Percentiles rank a stretch among this genome's conserved stretches.
Evolutionary conservation across 2,888 invertebrate species (phyloP).

Genomic region (Aquatica leii): DNA sequence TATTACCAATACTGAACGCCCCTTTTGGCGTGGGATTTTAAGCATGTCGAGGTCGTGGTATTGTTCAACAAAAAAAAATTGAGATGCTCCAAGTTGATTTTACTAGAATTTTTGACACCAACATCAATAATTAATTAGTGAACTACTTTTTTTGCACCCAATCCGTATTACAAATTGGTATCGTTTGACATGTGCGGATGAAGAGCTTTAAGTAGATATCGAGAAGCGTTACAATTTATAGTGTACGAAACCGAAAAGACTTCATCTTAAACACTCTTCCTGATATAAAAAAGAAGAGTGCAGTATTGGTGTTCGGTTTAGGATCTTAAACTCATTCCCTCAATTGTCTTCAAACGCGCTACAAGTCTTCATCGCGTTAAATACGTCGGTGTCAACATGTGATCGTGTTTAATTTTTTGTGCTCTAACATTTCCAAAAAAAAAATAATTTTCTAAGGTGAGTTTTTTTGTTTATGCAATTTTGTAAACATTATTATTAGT

Average conservation of each 20-base stretch:
- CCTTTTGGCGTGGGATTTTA: conserved; percentile 38
- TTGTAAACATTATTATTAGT: no score
- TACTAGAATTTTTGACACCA: conserved; percentile 2
- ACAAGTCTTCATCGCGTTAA: conserved; percentile 21
- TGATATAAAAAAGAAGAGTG: conserved; percentile 33
- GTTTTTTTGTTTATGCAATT: no score
- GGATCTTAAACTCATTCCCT: conserved; percentile 29
- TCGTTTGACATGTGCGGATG: no score
- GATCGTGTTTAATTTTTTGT: conserved; percentile 1
- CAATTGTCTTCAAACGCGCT: conserved; percentile 22
- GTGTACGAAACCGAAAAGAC: not conserved
- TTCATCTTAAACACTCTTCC: conserved; percentile 25
- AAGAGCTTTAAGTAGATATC: no score
- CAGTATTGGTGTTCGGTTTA: conserved; percentile 29
- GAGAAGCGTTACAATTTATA: conserved; percentile 17
- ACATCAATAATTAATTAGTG: not conserved
- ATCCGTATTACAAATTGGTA: no score
- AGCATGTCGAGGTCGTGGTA: conserved; percentile 29
- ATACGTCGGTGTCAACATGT: conserved; percentile 2
- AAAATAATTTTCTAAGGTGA: no score
- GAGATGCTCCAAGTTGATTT: conserved; percentile 1
- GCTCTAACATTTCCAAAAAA: no score
- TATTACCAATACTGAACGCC: conserved; percentile 38
- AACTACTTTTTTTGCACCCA: not conserved
- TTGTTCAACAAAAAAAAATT: conserved; percentile 30